phyloP scores from a whole-genome alignment of 2,888 invertebrate genomes.

The Steromphala cineraria region DNA sequence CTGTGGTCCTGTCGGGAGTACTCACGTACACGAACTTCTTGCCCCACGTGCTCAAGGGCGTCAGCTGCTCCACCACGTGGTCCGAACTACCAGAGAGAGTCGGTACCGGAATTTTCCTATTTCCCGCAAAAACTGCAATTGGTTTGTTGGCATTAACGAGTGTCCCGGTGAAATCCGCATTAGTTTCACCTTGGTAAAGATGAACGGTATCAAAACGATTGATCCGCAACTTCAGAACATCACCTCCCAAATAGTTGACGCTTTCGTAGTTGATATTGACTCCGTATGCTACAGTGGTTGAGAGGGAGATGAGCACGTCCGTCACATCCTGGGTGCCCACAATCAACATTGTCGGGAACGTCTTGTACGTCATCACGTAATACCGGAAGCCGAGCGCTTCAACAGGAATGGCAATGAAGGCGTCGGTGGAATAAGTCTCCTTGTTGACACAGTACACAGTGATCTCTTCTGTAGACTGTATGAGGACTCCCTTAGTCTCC shows the following conservation, averaged over 20 bases:
- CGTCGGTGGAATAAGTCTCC: slow-evolving; percentile 53
- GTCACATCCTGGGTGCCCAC: slow-evolving; percentile 39
- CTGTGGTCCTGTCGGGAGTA: slow-evolving; percentile 56
- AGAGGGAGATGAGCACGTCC: slow-evolving; percentile 38
- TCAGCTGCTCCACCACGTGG: slow-evolving; percentile 62
- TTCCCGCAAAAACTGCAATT: slow-evolving; percentile 62
- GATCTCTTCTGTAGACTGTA: slow-evolving; percentile 44
- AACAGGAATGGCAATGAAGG: slow-evolving; percentile 49
- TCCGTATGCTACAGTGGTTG: slow-evolving; percentile 20
- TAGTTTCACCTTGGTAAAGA: slow-evolving; percentile 21
- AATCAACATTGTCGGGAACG: slow-evolving; percentile 36
- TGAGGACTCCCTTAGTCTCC: slow-evolving; percentile 38
- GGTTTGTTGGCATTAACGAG: slow-evolving; percentile 49
- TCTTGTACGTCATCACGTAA: slow-evolving; percentile 40
- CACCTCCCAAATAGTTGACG: slow-evolving; percentile 29
- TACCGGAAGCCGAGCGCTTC: slow-evolving; percentile 53
- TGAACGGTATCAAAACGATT: slow-evolving; percentile 49
- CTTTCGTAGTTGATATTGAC: slow-evolving; percentile 32
- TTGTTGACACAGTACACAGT: slow-evolving; percentile 54
- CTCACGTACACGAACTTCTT: slow-evolving; percentile 60
- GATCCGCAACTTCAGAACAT: slow-evolving; percentile 37
- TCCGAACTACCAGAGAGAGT: slow-evolving; percentile 42
- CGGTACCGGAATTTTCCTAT: slow-evolving; percentile 51
- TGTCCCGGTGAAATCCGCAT: slow-evolving; percentile 60
- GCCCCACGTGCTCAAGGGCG: slow-evolving; percentile 63